These are phyloP conservation scores for Solea senegalensis DNA, from an alignment of 2,113 vertebrate species.

Conservation along the genomic window DNA sequence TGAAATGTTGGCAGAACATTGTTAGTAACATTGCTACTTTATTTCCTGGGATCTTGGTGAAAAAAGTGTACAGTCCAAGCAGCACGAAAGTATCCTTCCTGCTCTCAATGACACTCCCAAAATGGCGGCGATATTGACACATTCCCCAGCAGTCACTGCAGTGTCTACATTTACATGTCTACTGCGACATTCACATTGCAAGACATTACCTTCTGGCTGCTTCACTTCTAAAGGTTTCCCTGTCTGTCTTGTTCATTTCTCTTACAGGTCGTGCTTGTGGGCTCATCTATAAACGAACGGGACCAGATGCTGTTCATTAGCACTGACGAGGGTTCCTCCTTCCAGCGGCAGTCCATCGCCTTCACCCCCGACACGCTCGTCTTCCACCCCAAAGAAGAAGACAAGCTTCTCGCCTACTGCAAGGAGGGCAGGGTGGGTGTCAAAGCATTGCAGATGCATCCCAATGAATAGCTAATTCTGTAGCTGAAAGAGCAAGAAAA, in stretches of 20 bases:
- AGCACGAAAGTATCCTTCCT: too few species aligned
- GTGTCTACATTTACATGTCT: too few species aligned
- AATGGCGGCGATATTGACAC: too few species aligned
- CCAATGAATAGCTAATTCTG: not conserved
- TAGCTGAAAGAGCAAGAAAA: constrained; percentile 7
- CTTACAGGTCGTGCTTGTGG: constrained; percentile 92
- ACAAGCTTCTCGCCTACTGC: constrained; percentile 92
- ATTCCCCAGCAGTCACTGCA: too few species aligned
- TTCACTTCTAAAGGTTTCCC: constrained; percentile 42
- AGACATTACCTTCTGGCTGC: not conserved
- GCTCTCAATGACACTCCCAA: too few species aligned
- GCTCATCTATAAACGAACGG: constrained; percentile 89
- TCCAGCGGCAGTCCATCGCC: constrained; percentile 87
- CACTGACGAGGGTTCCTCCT: constrained; percentile 91
- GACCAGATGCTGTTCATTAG: constrained; percentile 96
- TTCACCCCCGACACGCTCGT: constrained; percentile 90
- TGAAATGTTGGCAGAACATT: too few species aligned
- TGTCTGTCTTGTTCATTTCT: constrained; percentile 20
- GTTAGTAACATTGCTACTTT: too few species aligned
- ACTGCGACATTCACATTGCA: not conserved
- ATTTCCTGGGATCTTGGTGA: too few species aligned
- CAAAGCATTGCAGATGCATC: not conserved
- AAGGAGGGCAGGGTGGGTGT: constrained; percentile 88
- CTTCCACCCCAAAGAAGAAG: constrained; percentile 95
- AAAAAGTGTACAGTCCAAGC: too few species aligned